Conservation (phyloP, 2,888 invertebrate genomes). For the Cryptocheilus praepositus region DNA sequence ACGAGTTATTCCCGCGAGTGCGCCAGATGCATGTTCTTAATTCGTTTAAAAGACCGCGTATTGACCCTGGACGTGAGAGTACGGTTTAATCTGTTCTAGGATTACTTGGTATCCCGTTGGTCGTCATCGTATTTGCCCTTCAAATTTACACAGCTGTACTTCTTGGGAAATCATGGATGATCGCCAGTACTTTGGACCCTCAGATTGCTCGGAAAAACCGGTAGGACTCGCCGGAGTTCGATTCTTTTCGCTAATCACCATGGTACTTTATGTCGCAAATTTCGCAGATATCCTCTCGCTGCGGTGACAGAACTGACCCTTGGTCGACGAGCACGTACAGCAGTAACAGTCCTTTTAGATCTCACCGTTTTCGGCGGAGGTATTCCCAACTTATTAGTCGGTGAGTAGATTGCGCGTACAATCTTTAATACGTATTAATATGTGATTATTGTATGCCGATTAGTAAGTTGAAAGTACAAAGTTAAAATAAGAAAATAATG, state of each 20-base stretch:
- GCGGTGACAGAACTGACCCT: conserved; percentile 88
- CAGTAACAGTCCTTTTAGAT: conserved; percentile 84
- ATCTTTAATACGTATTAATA: not conserved
- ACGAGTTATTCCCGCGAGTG: no score
- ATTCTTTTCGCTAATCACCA: not conserved
- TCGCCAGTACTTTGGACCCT: conserved; percentile 84
- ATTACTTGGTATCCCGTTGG: conserved; percentile 82
- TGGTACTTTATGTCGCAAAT: conserved; percentile 5
- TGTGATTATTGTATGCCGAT: no score
- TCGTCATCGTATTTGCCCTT: conserved; percentile 80
- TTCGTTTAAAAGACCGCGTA: no score
- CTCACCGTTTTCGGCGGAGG: conserved; percentile 86
- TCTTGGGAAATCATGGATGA: conserved; percentile 88
- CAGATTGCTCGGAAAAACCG: conserved; percentile 79
- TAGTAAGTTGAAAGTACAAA: no score
- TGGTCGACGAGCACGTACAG: conserved; percentile 79
- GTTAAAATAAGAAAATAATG: no score
- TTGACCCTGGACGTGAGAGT: not conserved
- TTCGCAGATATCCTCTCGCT: conserved; percentile 85
- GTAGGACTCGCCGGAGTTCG: conserved; percentile 59
- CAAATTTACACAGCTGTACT: conserved; percentile 90
- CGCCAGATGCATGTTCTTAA: no score
- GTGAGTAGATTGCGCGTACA: conserved; percentile 70
- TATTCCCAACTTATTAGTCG: conserved; percentile 87
- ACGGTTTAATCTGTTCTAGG: conserved; percentile 74